Conservation (phyloP, 2,113 vertebrate genomes). For the Passer montanus region DNA sequence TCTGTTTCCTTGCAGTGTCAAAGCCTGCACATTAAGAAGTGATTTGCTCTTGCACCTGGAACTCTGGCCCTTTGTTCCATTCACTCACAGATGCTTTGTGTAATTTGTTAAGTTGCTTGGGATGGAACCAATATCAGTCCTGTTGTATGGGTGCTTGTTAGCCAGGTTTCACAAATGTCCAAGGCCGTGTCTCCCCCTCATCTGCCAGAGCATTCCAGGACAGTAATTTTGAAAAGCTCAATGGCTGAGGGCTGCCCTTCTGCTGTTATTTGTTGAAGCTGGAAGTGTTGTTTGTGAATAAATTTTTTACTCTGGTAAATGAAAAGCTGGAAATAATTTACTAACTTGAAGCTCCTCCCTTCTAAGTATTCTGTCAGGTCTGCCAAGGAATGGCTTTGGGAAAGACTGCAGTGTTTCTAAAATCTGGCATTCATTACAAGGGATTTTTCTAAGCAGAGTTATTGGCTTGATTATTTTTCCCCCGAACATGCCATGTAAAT, state of each 20-base stretch:
- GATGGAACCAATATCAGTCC: neutral
- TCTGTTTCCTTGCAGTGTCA: neutral
- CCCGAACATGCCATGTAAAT: conserved; percentile 59
- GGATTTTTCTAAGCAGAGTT: conserved; percentile 22
- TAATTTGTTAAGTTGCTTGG: neutral
- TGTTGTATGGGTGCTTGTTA: neutral
- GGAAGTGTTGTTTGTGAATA: conserved; percentile 25
- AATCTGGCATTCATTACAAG: conserved; percentile 68
- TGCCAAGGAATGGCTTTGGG: conserved; percentile 57
- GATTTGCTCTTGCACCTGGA: conserved; percentile 5
- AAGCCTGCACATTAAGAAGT: neutral
- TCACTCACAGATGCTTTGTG: neutral
- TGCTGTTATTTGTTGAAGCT: conserved; percentile 22
- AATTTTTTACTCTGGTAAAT: conserved; percentile 45
- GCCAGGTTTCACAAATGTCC: neutral
- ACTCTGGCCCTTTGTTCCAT: neutral
- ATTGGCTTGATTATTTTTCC: conserved; percentile 54
- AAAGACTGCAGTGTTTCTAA: conserved; percentile 38
- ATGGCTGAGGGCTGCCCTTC: neutral
- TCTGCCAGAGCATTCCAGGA: neutral
- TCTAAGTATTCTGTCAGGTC: conserved; percentile 33
- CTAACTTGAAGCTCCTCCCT: conserved; percentile 59
- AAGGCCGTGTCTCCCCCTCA: neutral
- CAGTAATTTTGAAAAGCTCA: neutral
- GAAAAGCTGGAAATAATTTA: conserved; percentile 63